Evolutionary conservation across 2,113 vertebrate genomes (phyloP).

Genomic region (Odocoileus hemionus): DNA sequence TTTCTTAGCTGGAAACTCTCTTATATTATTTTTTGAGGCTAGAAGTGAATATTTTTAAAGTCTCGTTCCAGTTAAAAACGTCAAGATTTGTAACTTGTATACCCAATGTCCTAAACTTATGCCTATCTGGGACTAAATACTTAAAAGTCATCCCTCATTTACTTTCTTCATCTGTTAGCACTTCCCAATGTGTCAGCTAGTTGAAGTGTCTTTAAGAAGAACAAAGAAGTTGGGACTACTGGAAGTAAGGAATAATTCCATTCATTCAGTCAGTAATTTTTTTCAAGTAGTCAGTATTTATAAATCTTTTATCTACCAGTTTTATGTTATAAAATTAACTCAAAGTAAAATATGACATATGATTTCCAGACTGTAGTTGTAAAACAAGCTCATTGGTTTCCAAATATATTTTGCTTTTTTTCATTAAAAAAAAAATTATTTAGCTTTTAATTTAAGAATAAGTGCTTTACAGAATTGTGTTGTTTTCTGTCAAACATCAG

Average conservation of each 20-base stretch:
- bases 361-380: background rate
- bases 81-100: background rate
- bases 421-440: background rate
- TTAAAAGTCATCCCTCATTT: background rate
- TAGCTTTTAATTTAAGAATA: background rate
- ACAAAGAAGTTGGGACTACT: background rate
- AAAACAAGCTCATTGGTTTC: background rate
- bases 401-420: background rate
- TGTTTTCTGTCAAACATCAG: background rate
- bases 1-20: background rate
- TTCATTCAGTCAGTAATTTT: background rate
- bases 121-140: background rate
- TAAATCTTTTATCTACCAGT: background rate
- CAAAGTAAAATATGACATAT: background rate
- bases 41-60: background rate
- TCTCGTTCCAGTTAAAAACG: background rate
- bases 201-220: background rate
- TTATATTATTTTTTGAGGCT: background rate
- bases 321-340: background rate
- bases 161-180: background rate
- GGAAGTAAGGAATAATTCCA: background rate
- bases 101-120: background rate
- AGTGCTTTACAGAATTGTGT: background rate
- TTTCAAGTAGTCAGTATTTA: background rate
- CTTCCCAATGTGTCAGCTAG: background rate